Conservation (phyloP, 2,113 vertebrate genomes). For the Chroicocephalus ridibundus region DNA sequence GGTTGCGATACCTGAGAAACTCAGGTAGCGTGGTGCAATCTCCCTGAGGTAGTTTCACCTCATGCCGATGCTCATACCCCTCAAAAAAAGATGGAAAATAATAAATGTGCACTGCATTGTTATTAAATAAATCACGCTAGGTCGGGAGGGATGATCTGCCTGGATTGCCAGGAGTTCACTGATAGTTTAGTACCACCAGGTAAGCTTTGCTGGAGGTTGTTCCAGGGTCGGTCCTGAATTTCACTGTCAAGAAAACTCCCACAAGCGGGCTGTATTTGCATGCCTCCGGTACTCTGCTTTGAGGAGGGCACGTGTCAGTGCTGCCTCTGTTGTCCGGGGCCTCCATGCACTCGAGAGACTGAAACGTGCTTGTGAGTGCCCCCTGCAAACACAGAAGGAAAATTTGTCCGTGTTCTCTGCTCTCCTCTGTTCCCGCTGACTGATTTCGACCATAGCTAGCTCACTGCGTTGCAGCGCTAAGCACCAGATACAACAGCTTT, state of each 20-base stretch:
- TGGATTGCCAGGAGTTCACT: not conserved
- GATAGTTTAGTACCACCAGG: not conserved
- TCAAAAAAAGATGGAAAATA: not conserved
- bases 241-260: not conserved
- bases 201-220: not conserved
- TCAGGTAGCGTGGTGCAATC: rapidly evolving
- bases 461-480: not conserved
- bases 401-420: not conserved
- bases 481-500: not conserved
- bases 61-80: not conserved
- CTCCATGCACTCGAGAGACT: not conserved
- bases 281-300: rapidly evolving
- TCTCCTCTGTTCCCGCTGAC: not conserved
- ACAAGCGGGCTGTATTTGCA: not conserved
- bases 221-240: not conserved
- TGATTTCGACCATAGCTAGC: not conserved
- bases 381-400: not conserved
- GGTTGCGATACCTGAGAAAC: not conserved
- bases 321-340: not conserved
- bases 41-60: not conserved
- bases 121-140: not conserved
- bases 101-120: not conserved
- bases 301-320: rapidly evolving
- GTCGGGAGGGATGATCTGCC: not conserved
- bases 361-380: not conserved